A percentile compares a stretch with the other conserved stretches of the same genome.
phyloP scores from a whole-genome alignment of 2,888 invertebrate species.

The Carterocephalus palaemon region DNA sequence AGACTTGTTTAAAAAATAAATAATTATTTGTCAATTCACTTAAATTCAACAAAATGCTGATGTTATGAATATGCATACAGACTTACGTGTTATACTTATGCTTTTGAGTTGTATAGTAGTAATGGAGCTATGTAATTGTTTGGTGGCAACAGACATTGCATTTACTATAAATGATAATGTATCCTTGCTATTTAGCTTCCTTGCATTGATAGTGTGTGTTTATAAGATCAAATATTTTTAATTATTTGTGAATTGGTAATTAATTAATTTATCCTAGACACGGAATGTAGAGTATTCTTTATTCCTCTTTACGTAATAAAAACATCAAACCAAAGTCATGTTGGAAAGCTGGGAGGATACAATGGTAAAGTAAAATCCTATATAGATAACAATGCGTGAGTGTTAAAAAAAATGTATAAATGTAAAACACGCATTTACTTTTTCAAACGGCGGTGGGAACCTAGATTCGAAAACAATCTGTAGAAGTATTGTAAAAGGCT shows the following conservation, averaged over 20 bases:
- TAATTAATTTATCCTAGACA: constrained; percentile 5
- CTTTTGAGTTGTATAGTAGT: no score
- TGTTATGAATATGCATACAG: no score
- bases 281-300: constrained; percentile 18
- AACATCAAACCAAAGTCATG: constrained; percentile 25
- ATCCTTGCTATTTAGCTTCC: no score
- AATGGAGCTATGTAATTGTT: no score
- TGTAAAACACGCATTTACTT: constrained; percentile 2
- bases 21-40: constrained; percentile 1
- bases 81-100: no score
- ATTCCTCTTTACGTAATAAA: constrained; percentile 16
- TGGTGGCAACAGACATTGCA: no score
- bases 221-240: neutral
- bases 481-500: constrained; percentile 21
- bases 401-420: constrained; percentile 5
- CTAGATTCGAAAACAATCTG: constrained; percentile 10
- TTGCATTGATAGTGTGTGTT: no score
- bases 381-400: constrained; percentile 5
- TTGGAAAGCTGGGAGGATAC: constrained; percentile 21
- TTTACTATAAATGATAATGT: no score
- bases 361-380: constrained; percentile 8
- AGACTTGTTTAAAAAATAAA: neutral
- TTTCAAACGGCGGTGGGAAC: neutral
- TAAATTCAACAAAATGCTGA: neutral
- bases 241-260: constrained; percentile 3